A percentile compares a stretch with the other conserved stretches of the same genome.
phyloP scores from a whole-genome alignment of 2,888 invertebrate species.

The Drosophila kanekoi region DNA sequence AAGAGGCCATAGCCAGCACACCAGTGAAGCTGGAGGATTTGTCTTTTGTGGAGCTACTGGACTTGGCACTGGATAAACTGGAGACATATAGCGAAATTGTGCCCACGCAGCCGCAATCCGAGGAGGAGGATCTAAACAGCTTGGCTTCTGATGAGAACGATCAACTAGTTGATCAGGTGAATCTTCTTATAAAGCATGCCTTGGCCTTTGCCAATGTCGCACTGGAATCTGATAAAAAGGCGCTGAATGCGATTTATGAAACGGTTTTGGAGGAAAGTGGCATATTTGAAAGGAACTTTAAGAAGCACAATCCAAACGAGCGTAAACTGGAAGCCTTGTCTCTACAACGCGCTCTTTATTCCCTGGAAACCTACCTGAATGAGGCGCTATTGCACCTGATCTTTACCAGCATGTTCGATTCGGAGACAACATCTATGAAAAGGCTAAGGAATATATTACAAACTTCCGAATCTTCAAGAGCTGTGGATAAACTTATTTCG shows the following conservation, averaged over 20 bases:
- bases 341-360: conserved; percentile 79
- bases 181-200: conserved; percentile 78
- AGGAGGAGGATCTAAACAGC: conserved; percentile 4
- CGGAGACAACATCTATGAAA: conserved; percentile 70
- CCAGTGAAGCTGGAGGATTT: conserved; percentile 59
- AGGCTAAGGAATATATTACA: conserved; percentile 65
- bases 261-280: conserved; percentile 78
- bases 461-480: conserved; percentile 32
- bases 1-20: conserved; percentile 15
- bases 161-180: conserved; percentile 70
- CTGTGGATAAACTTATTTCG: conserved; percentile 70
- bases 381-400: conserved; percentile 81
- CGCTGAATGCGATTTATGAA: conserved; percentile 81
- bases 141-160: conserved; percentile 44
- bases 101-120: too few species aligned
- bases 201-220: conserved; percentile 83
- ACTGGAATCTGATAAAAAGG: conserved; percentile 77
- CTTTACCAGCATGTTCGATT: conserved; percentile 74
- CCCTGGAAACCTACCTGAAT: conserved; percentile 81
- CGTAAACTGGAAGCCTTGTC: conserved; percentile 81
- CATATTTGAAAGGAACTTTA: conserved; percentile 77
- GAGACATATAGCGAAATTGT: conserved; percentile 70
- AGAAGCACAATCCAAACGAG: conserved; percentile 62
- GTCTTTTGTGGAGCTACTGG: conserved; percentile 81
- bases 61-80: conserved; percentile 73